These are phyloP conservation scores for Hystrix cristata DNA, from an alignment of 2,113 vertebrate genomes.

Conservation along the genomic window DNA sequence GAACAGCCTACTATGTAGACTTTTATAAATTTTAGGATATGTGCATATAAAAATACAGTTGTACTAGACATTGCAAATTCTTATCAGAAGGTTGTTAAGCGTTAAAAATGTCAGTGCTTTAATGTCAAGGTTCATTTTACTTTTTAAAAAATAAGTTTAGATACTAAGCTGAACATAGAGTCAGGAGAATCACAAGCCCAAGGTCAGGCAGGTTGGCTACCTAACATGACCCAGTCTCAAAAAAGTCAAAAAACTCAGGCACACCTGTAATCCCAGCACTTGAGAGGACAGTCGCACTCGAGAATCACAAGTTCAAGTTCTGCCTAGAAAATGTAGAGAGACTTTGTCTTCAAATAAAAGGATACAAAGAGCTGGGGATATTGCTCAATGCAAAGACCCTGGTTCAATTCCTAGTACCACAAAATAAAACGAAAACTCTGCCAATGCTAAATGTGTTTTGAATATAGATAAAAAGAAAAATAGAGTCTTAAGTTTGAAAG, in stretches of 20 bases:
- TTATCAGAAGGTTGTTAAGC: background rate
- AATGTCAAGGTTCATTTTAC: constrained; percentile 1
- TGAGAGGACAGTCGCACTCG: background rate
- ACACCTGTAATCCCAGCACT: background rate
- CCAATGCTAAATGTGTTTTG: constrained; percentile 48
- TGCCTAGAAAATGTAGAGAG: background rate
- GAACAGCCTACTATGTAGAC: constrained; percentile 8
- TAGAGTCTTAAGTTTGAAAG: background rate
- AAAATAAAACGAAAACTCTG: background rate
- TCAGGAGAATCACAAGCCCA: background rate
- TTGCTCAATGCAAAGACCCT: background rate
- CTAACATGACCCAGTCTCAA: background rate
- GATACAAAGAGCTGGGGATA: background rate
- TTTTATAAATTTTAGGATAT: constrained; percentile 11
- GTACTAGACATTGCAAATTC: background rate
- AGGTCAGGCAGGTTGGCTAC: background rate
- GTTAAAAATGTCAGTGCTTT: background rate
- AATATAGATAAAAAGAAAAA: constrained; percentile 52
- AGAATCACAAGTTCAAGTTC: background rate
- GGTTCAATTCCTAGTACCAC: background rate
- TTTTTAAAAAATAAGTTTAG: constrained; percentile 32
- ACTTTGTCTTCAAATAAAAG: background rate
- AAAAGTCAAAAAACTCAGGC: background rate
- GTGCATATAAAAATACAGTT: background rate
- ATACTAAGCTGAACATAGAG: background rate